Base-by-base conservation (phyloP, 92 coral and sea anemone species). In the Pocillopora grandis region DNA sequence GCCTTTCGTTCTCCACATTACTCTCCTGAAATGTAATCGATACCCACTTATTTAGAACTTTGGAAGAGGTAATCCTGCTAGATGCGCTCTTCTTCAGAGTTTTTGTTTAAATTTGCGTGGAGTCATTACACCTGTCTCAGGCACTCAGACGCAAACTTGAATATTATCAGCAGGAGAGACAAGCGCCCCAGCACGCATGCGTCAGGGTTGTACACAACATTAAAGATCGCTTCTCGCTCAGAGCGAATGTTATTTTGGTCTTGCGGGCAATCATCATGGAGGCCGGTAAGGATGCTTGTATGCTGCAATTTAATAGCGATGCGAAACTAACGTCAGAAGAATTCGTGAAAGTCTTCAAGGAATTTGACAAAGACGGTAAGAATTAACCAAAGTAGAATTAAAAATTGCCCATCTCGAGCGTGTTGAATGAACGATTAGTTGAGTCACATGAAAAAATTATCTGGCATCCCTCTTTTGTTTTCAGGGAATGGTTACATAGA, bases 291-390 rank as follows among this genome's bases (percentile, higher is more conserved):
- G 70, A 65, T 33, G 20, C 85, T 35, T 83, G 86, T 16, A 49
- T 83, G 74, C 69, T 83, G 66, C 80, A 89, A 14, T 89, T 89
- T 80, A 79, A 80, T 31, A 70, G 89, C 78, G 84, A 89, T 48
- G 72, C 79, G n/a, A 85, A 74, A 14, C 84, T 89, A 36, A 85
- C 88, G 27, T 84, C 92, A 10, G 87, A 78, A 67, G 92, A 89
- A 77, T 89, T 89, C 55, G 89, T 89, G 48, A 77, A 86, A 78
- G 81, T 89, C 68, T 89, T 89, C 71, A 89, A 85, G 80, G 87
- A 85, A 80, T 89, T 84, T 27, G 92, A 89, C 77, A 85, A 89
- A 49, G 92, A 89, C 73, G 92, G 92, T 89, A 85, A 71, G 84
- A 67, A 49, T 15, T 42, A 69, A n/a, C 21, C 10, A 48, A 10